Evolutionary conservation across 1,140 invertebrate genomes (phyloP), one percentile per base, ranked within the genome.

Genomic region (Caenorhabditis inopinata): DNA sequence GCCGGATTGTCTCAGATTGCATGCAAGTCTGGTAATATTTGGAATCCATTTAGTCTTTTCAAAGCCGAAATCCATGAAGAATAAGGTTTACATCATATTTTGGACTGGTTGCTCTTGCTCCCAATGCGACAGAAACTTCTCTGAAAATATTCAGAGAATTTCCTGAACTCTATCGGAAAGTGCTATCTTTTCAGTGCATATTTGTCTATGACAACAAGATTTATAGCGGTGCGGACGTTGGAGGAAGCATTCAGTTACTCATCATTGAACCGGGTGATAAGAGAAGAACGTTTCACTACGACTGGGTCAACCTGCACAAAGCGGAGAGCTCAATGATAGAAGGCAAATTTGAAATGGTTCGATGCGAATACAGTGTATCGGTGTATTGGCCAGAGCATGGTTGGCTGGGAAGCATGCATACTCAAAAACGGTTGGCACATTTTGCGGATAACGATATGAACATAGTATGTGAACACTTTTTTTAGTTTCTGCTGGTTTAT

Each of bases 361-460:
- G 27, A 29, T 78, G 78, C 45, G 77, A 58, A 47, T 53, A 79
- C 68, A 62, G 74, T 68, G 32, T 51, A 21, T 74, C 79, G 9
- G 53, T 83, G 21, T 73, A 83, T 38, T 76, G 74, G 79, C 75
- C 73, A 76, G 80, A 76, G 23, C 42, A 58, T 32, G 35, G 42
- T 38, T 12, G 46, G 1, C 25, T 48, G 16, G 29, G 58, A 46
- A 27, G 58, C 76, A 25, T 32, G 21, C 16, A 80, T 23, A 82
- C 85, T 29, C 48, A 32, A 85, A 27, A 74, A 85, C 62, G 80
- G 45, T 27, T 79, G 62, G 83, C 73, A n/a, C 18, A 85, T 85
- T 46, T 82, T 86, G 74, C 49, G 18, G 23, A 51, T 38, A 75
- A 46, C 18, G 73, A 47, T n/a, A 11, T 14, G 21, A 18, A 75